Evolutionary conservation across 2,797 vertebrate genomes (phyloP).

Genomic region (Hyperoplus immaculatus): DNA sequence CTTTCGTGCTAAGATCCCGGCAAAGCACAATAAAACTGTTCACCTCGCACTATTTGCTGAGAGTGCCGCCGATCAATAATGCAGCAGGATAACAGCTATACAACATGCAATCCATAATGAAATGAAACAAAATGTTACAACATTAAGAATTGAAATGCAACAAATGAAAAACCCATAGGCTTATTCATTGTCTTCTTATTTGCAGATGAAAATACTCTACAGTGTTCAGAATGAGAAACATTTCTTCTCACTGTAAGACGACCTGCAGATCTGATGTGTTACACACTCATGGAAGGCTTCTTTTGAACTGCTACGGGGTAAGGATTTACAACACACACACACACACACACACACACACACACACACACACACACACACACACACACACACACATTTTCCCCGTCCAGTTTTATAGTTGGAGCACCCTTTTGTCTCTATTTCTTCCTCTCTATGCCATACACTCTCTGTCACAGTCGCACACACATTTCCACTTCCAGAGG

Average conservation of each 20-base stretch:
- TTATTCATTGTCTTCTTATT: neutral
- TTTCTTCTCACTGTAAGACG: neutral
- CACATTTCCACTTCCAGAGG: conserved; percentile 38
- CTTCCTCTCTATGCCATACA: conserved; percentile 10
- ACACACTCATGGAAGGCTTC: conserved; percentile 36
- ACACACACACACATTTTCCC: conserved; percentile 3
- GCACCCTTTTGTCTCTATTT: conserved; percentile 3
- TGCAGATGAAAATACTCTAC: neutral
- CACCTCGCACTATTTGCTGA: neutral
- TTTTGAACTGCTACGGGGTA: conserved; percentile 55
- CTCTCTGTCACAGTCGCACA: conserved; percentile 15
- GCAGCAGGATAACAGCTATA: neutral
- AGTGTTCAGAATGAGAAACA: neutral
- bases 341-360: neutral
- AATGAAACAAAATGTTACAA: neutral
- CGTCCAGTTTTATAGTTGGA: conserved; percentile 8
- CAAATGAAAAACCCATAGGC: neutral
- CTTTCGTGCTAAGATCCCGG: neutral
- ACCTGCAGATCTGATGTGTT: conserved; percentile 47
- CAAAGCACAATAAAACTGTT: neutral
- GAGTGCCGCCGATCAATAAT: neutral
- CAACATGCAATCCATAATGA: neutral
- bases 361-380: conserved; percentile 16
- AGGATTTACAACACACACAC: conserved; percentile 4
- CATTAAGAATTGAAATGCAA: neutral